Evolutionary conservation across 2,113 vertebrate genomes (phyloP), one percentile per base, ranked within the genome.

Genomic region (Mungos mungo): DNA sequence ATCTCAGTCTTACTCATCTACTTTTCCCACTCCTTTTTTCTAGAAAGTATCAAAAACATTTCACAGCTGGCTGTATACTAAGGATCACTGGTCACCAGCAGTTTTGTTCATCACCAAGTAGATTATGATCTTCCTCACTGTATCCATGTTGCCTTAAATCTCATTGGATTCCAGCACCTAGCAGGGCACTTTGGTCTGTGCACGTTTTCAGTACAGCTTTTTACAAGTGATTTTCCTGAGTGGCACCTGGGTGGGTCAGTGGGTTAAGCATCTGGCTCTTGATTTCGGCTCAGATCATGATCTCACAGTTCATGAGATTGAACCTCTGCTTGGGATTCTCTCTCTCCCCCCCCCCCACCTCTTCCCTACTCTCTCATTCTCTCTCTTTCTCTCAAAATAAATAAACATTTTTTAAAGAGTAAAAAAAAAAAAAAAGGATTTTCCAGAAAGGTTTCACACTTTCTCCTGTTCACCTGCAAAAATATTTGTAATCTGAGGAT

Each of bases 41-140:
- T 83, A 86, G 33, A 88, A 92, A 89, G 35, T 25, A 69, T 76
- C 66, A 54, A 92, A 96, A 94, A 38, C 80, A 71, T 38, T 63
- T 79, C 38, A 68, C 29, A 85, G 54, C n/a, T 82, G 16, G 38
- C 68, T 60, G 31, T 82, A 38, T 71, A 23, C 71, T 77, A 71
- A 96, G 72, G 33, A 45, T 83, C 85, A 87, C 52, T 35, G 33
- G 66, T 81, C 29, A 85, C 47, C 66, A 38, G 91, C 31, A 65
- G 47, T 84, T 60, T 68, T 45, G 47, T 65, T 88, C 38, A 88
- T 80, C 54, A 41, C 45, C 23, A 25, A 45, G 15, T 41, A 33
- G 38, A 52, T 35, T 60, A 25, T 68, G 54, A 85, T 21, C 54
- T 52, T 79, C 45, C n/a, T 95, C 41, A 1, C 25, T 71, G 7